Conservation (phyloP, 2,113 vertebrate genomes). For the Antechinus flavipes region DNA sequence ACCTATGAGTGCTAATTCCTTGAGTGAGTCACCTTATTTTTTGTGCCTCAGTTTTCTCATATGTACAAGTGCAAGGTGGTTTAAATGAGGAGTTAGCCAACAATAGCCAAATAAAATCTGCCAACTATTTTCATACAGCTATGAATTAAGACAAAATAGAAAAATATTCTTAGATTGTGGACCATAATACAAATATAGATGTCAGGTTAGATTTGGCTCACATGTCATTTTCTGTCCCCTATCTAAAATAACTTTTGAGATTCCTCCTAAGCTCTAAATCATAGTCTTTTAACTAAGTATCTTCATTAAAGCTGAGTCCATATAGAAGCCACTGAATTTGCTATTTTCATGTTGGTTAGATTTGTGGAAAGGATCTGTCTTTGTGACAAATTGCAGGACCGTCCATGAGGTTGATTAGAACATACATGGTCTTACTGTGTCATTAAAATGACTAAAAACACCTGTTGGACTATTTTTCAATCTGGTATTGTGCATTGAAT, state of each 20-base stretch:
- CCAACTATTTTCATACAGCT: too few species aligned
- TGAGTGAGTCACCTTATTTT: not conserved
- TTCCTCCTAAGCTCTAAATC: not conserved
- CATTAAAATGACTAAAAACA: not conserved
- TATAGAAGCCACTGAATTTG: not conserved
- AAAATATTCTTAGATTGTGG: not conserved
- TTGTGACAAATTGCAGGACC: constrained; percentile 6
- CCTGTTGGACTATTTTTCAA: constrained; percentile 34
- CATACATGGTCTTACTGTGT: constrained; percentile 26
- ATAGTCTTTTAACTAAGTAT: not conserved
- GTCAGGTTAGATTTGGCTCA: not conserved
- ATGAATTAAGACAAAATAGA: not conserved
- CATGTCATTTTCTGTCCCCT: not conserved
- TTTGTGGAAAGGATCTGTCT: not conserved
- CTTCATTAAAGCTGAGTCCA: not conserved
- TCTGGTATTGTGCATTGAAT: constrained; percentile 12
- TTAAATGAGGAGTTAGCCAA: not conserved
- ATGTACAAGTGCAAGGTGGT: not conserved
- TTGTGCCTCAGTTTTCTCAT: not conserved
- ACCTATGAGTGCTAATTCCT: not conserved
- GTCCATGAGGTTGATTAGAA: constrained; percentile 30
- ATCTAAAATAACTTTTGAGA: not conserved
- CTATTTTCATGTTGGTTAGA: not conserved
- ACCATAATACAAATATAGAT: not conserved
- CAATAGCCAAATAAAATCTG: not conserved